phyloP scores from a whole-genome alignment of 2,888 invertebrate genomes.

The Silvanus unidentatus region DNA sequence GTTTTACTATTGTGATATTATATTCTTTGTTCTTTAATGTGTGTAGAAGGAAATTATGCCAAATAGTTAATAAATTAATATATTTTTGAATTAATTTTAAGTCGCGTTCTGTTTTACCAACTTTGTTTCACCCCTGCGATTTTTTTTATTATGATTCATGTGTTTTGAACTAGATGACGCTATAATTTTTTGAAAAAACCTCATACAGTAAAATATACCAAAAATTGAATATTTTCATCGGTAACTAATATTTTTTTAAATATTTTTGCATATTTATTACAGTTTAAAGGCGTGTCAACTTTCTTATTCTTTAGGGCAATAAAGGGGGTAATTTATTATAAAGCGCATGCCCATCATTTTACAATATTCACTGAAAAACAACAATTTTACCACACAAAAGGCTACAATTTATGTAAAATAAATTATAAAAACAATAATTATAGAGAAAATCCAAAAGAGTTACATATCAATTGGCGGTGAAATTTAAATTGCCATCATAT shows the following conservation, averaged over 20 bases:
- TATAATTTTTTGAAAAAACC: too few species aligned
- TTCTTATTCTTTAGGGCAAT: slow-evolving; percentile 6
- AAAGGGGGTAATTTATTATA: slow-evolving; percentile 10
- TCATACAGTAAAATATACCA: too few species aligned
- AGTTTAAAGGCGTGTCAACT: too few species aligned
- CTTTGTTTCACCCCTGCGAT: too few species aligned
- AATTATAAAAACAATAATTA: too few species aligned
- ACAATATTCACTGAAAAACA: slow-evolving; percentile 4
- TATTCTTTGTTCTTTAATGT: slow-evolving; percentile 28
- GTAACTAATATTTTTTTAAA: too few species aligned
- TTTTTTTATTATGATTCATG: too few species aligned
- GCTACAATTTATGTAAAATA: too few species aligned
- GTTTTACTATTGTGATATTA: slow-evolving; percentile 23
- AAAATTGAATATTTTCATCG: too few species aligned
- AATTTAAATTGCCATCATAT: slow-evolving; percentile 23
- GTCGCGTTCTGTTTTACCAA: neutral
- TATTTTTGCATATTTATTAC: too few species aligned
- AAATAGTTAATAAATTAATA: slow-evolving; percentile 30
- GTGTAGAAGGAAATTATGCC: slow-evolving; percentile 31
- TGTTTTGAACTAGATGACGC: too few species aligned
- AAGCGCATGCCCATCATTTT: slow-evolving; percentile 18
- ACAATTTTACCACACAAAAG: too few species aligned
- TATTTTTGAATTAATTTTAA: slow-evolving; percentile 13
- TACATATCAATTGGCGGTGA: slow-evolving; percentile 11
- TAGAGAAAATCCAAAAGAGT: neutral